A percentile compares a stretch with the other conserved stretches of the same genome.
phyloP scores from a whole-genome alignment of 2,888 invertebrate genomes.

The Brenthis ino region DNA sequence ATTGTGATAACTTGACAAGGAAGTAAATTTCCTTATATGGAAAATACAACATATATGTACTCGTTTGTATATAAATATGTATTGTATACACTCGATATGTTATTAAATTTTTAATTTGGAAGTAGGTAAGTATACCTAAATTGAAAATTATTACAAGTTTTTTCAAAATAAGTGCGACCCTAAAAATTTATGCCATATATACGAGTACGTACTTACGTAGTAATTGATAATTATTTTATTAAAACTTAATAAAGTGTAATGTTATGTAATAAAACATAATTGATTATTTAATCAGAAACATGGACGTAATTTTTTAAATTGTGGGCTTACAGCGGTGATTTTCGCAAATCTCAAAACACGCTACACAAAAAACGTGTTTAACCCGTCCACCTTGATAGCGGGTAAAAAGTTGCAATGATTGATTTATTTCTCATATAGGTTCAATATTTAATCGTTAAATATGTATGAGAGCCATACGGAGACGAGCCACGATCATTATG shows the following conservation, averaged over 20 bases:
- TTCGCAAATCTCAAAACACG: conserved; percentile 22
- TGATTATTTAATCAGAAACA: conserved; percentile 9
- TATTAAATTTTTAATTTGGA: no score
- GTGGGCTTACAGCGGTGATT: conserved; percentile 16
- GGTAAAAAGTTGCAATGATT: conserved; percentile 49
- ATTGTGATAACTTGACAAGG: no score
- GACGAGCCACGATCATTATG: conserved; percentile 63
- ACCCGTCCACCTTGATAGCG: conserved; percentile 32
- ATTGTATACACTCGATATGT: no score
- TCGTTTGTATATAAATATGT: no score
- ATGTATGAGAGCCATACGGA: conserved; percentile 53
- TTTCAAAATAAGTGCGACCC: no score
- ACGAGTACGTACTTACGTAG: no score
- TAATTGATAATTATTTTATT: background rate
- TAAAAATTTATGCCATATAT: no score
- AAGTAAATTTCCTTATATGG: no score
- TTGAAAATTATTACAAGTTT: no score
- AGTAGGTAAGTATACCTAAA: no score
- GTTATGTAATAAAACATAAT: conserved; percentile 9
- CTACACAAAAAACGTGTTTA: conserved; percentile 25
- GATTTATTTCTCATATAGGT: conserved; percentile 51
- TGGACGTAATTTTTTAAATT: background rate
- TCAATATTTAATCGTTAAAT: conserved; percentile 59
- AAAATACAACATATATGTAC: no score
- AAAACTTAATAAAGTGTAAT: background rate